Evolutionary conservation across 2,888 invertebrate genomes (phyloP).

Genomic region (Conistra vaccinii): DNA sequence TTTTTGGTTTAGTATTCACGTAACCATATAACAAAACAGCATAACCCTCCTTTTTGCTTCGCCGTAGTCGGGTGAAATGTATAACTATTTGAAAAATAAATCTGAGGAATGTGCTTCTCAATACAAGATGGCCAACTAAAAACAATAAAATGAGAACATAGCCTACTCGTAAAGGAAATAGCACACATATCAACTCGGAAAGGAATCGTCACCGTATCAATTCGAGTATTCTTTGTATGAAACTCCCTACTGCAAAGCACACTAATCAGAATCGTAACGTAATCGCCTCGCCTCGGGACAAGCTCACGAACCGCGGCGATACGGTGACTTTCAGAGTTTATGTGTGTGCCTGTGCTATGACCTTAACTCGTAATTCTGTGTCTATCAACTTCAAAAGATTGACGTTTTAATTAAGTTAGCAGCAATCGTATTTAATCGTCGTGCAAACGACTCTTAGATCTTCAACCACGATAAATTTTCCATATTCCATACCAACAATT

Average conservation of each 20-base stretch:
- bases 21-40: not conserved
- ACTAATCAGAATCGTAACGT: no score
- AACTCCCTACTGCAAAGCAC: no score
- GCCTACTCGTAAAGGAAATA: not conserved
- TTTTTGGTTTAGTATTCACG: not conserved
- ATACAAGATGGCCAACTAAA: not conserved
- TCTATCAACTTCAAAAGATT: slow-evolving; percentile 3
- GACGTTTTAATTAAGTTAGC: slow-evolving; percentile 10
- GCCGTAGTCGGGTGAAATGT: not conserved
- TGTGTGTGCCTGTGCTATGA: no score
- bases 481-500: slow-evolving; percentile 22
- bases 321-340: no score
- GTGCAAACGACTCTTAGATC: slow-evolving; percentile 10
- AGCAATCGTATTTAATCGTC: not conserved
- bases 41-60: no score
- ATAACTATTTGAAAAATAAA: not conserved
- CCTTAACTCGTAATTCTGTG: not conserved
- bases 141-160: not conserved
- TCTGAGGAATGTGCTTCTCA: not conserved
- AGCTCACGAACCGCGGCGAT: no score
- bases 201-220: no score
- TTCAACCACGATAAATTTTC: slow-evolving; percentile 6
- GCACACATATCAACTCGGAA: no score
- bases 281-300: no score
- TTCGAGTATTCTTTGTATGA: no score